Percentiles rank a stretch among this genome's conserved stretches.
These are phyloP conservation scores for Seriola aureovittata DNA, from an alignment of 2,113 vertebrate species.

Conservation along the genomic window DNA sequence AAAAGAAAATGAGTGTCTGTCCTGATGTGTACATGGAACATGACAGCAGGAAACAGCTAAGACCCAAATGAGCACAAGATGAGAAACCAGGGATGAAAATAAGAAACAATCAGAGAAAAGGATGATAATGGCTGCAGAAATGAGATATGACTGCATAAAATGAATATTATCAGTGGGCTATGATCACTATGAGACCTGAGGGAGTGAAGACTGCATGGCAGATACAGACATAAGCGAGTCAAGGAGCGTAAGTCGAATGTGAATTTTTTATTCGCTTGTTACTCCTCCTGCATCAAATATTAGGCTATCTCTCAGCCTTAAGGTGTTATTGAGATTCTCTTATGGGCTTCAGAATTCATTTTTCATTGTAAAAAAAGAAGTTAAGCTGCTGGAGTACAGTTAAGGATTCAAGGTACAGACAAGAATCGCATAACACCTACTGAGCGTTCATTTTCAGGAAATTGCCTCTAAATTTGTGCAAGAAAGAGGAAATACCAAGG, in stretches of 20 bases:
- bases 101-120: slow-evolving; percentile 15
- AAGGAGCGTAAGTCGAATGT: neutral
- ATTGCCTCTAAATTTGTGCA: slow-evolving; percentile 6
- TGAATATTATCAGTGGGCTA: neutral
- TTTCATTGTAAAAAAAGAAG: neutral
- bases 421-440: neutral
- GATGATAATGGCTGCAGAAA: slow-evolving; percentile 12
- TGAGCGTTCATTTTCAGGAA: slow-evolving; percentile 2
- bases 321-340: neutral
- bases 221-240: neutral
- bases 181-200: slow-evolving; percentile 21
- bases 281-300: slow-evolving; percentile 25
- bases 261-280: neutral
- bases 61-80: slow-evolving; percentile 32
- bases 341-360: neutral
- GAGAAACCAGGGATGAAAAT: slow-evolving; percentile 20
- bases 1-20: neutral
- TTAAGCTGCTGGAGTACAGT: neutral
- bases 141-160: neutral
- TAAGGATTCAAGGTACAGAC: neutral
- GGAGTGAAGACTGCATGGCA: neutral
- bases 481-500: slow-evolving; percentile 6
- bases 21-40: slow-evolving; percentile 3
- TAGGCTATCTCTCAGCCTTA: neutral
- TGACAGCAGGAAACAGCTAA: slow-evolving; percentile 14